Conservation (phyloP, 2,797 vertebrate species). For the Octomys mimax region DNA sequence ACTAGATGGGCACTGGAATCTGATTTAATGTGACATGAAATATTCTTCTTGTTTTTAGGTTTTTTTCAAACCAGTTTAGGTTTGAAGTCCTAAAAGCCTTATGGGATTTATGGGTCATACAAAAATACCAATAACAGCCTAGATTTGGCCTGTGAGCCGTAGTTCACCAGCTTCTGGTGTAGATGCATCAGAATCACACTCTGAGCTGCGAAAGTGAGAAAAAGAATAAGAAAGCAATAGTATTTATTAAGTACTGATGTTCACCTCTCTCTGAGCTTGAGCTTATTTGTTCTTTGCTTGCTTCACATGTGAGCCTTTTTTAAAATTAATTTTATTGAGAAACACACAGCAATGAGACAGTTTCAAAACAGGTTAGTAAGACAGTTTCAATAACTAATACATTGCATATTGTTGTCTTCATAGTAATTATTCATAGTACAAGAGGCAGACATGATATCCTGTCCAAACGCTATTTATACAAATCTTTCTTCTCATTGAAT, state of each 20-base stretch:
- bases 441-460: no score
- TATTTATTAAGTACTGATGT: neutral
- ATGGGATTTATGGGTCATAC: neutral
- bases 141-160: neutral
- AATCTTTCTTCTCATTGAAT: no score
- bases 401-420: no score
- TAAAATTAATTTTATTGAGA: no score
- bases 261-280: neutral
- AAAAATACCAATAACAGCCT: neutral
- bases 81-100: constrained; percentile 18
- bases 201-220: neutral
- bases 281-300: constrained; percentile 13
- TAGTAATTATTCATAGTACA: no score
- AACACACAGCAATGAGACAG: no score
- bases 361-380: no score
- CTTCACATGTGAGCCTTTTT: neutral
- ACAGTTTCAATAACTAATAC: no score
- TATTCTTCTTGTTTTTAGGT: neutral
- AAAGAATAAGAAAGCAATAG: neutral
- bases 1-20: neutral
- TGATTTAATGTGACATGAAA: neutral
- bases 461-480: no score
- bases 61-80: neutral
- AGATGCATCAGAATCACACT: neutral
- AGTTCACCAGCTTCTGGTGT: neutral